A percentile compares a stretch with the other conserved stretches of the same genome.
phyloP scores from a whole-genome alignment of 2,888 invertebrate species.

The Lobophora halterata region DNA sequence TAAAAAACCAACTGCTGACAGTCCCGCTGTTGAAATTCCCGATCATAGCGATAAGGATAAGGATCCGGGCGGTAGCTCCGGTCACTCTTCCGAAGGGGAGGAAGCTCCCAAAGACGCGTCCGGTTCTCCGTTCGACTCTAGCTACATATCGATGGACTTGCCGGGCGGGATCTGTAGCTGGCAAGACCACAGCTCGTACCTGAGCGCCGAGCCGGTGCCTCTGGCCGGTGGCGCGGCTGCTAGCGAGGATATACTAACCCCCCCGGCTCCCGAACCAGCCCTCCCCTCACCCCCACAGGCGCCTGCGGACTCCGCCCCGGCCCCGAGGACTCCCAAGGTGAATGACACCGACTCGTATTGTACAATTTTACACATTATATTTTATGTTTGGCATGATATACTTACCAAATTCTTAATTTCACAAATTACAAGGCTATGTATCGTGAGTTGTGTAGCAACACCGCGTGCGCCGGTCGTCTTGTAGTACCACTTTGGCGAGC shows the following conservation, averaged over 20 bases:
- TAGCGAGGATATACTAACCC: constrained; percentile 78
- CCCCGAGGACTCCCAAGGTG: constrained; percentile 72
- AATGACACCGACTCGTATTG: constrained; percentile 77
- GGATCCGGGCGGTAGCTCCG: constrained; percentile 82
- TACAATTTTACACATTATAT: constrained; percentile 72
- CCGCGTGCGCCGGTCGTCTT: constrained; percentile 70
- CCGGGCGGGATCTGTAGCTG: constrained; percentile 91
- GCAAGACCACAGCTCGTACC: constrained; percentile 90
- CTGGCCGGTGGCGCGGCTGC: constrained; percentile 35
- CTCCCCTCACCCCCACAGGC: constrained; percentile 69
- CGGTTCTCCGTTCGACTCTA: constrained; percentile 73
- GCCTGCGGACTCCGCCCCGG: constrained; percentile 49
- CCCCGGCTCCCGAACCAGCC: constrained; percentile 67
- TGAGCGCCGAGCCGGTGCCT: constrained; percentile 76
- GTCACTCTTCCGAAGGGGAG: constrained; percentile 73
- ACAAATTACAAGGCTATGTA: constrained; percentile 67
- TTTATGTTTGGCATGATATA: constrained; percentile 80
- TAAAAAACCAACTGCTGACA: constrained; percentile 47
- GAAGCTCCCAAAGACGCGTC: constrained; percentile 54
- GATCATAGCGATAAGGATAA: constrained; percentile 82
- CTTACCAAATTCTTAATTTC: constrained; percentile 73
- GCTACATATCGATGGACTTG: constrained; percentile 85
- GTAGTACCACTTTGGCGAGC: constrained; percentile 72
- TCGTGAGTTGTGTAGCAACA: constrained; percentile 62
- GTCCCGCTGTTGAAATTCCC: constrained; percentile 42